Evolutionary conservation across 2,888 invertebrate genomes (phyloP).

Genomic region (Tetramorium bicarinatum): DNA sequence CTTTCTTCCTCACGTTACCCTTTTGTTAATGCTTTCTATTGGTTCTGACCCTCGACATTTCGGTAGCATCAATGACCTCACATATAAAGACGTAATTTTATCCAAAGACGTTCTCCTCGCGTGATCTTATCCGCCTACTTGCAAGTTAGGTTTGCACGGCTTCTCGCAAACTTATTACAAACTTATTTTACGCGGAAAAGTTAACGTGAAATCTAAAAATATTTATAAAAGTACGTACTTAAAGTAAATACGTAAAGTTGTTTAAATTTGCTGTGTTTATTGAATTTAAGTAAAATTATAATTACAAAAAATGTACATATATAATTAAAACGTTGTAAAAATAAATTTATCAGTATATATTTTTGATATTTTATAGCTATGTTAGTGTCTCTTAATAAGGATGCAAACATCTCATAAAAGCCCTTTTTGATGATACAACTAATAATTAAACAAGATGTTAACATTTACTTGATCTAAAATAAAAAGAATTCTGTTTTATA

Average conservation of each 20-base stretch:
- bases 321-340: not conserved
- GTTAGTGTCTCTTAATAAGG: not conserved
- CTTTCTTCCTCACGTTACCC: not conserved
- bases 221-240: not conserved
- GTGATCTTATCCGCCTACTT: not conserved
- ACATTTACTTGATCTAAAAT: not conserved
- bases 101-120: not conserved
- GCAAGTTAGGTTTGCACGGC: not conserved
- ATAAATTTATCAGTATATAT: not conserved
- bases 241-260: not conserved
- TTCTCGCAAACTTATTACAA: not conserved
- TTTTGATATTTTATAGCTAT: not conserved
- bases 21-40: slow-evolving; percentile 29
- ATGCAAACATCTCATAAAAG: slow-evolving; percentile 2
- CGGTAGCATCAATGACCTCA: slow-evolving; percentile 37
- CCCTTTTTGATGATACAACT: not conserved
- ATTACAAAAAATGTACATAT: not conserved
- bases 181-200: slow-evolving; percentile 1
- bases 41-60: slow-evolving; percentile 24
- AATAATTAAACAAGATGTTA: not conserved
- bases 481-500: not conserved
- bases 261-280: not conserved
- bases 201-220: not conserved
- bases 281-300: not conserved
- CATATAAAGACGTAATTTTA: slow-evolving; percentile 20